A percentile compares a stretch with the other conserved stretches of the same genome.
phyloP scores from a whole-genome alignment of 2,888 invertebrate species.

The Agrotis clavis region DNA sequence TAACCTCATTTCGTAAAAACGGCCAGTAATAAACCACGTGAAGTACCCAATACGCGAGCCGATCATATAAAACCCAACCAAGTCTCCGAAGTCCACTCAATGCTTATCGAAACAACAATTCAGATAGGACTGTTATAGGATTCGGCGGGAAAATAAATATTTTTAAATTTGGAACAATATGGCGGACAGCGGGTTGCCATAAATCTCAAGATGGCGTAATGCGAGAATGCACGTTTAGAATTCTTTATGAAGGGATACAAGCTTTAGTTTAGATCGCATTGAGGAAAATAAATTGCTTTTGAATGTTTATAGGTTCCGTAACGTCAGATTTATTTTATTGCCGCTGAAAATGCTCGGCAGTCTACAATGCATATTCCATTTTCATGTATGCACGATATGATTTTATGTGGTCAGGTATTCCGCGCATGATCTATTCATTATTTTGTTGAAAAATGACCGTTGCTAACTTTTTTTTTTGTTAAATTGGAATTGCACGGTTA shows the following conservation, averaged over 20 bases:
- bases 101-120: slow-evolving; percentile 71
- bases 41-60: slow-evolving; percentile 68
- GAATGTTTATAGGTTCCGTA: slow-evolving; percentile 69
- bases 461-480: slow-evolving; percentile 27
- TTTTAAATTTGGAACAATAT: slow-evolving; percentile 90
- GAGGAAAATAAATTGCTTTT: slow-evolving; percentile 78
- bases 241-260: slow-evolving; percentile 86
- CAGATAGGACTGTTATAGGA: slow-evolving; percentile 74
- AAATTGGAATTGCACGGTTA: slow-evolving; percentile 2
- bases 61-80: slow-evolving; percentile 77
- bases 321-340: slow-evolving; percentile 62
- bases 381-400: slow-evolving; percentile 48
- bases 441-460: slow-evolving; percentile 9
- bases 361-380: slow-evolving; percentile 55
- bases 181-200: slow-evolving; percentile 87
- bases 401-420: slow-evolving; percentile 47
- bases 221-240: slow-evolving; percentile 86
- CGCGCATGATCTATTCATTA: slow-evolving; percentile 42
- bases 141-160: slow-evolving; percentile 82
- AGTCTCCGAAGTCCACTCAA: slow-evolving; percentile 78
- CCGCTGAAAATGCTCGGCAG: slow-evolving; percentile 48
- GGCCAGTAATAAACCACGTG: slow-evolving; percentile 47
- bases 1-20: slow-evolving; percentile 26
- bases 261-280: slow-evolving; percentile 77
- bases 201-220: slow-evolving; percentile 90